Base-by-base conservation (phyloP, 2,888 invertebrate genomes). In the Scaptomyza caliginosa region DNA sequence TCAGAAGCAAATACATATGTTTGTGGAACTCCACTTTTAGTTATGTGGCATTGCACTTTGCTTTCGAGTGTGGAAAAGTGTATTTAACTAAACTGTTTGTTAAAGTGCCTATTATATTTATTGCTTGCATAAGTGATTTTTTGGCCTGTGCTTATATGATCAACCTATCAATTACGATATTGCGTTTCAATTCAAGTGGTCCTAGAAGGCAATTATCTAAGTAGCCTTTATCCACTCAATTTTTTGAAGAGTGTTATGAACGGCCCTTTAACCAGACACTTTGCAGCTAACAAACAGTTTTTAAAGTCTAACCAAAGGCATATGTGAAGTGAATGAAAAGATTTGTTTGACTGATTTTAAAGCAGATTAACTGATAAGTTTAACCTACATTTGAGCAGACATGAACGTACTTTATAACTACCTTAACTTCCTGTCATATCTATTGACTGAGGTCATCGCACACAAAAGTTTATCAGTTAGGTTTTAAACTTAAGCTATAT, bases 1-100 rank as follows among this genome's bases (percentile, higher is more conserved):
- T 24, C 24, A 17, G 45, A 46, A 74, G 82, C 40, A 81, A 74
- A 49, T 59, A 46, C 40, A 46, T 38, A 55, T 48, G 40, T 36
- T 43, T 48, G 46, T 63, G 42, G 5, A 26, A 40, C 30, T 67
- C 8, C 24, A 57, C 42, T 62, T 40, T 38, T 24, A 45, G 48
- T 16, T 40, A 10, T 34, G 36, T 36, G 23, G 6, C 46, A 59
- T 59, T 60, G 62, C 68, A 55, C 72, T 71, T 57, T 11, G 6
- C 7, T 30, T 2, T 32, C 10, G 8, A 64, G 56, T 58, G 46
- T 17, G 36, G 28, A 52, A 39, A 59, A 78, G 56, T 64, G 30
- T 40, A 32, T 17, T n/a, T 21, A 46, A 48, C 28, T 55, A 39
- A 66, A 49, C 13, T 39, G 38, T 40, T 36, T 16, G 43, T 13